Conservation (phyloP, 64 coral and sea anemone genomes). For the Montipora cactus region DNA sequence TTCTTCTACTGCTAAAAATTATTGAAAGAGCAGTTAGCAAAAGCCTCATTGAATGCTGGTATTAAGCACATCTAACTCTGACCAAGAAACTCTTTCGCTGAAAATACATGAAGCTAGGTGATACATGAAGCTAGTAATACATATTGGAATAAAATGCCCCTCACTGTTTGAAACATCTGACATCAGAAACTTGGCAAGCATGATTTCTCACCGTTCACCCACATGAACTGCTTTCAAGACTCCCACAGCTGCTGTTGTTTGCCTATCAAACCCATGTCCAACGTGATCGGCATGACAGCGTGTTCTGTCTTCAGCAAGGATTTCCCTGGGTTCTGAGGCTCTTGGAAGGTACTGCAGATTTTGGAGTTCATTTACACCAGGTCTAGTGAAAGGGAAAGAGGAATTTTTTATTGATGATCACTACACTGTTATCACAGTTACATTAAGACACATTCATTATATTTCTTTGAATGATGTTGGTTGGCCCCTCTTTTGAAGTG, state of each 20-base stretch:
- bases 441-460: too few species aligned
- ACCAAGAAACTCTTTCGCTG: too few species aligned
- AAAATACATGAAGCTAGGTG: too few species aligned
- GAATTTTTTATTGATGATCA: background rate
- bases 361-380: slow-evolving; percentile 97
- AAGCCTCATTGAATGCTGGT: too few species aligned
- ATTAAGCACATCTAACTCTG: too few species aligned
- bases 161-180: too few species aligned
- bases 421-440: background rate
- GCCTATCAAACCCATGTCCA: slow-evolving; percentile 96
- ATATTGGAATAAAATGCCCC: too few species aligned
- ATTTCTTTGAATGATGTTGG: too few species aligned
- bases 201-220: slow-evolving; percentile 76
- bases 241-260: slow-evolving; percentile 95
- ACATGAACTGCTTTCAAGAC: slow-evolving; percentile 95
- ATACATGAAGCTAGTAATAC: too few species aligned
- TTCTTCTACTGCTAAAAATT: too few species aligned
- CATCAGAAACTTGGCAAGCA: background rate
- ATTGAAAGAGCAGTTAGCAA: too few species aligned
- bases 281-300: slow-evolving; percentile 98
- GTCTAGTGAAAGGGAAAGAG: slow-evolving; percentile 40
- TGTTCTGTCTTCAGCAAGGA: slow-evolving; percentile 95
- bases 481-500: too few species aligned
- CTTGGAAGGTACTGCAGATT: slow-evolving; percentile 96
- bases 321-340: slow-evolving; percentile 88